Conservation (phyloP, 1,140 invertebrate genomes). For the Aphaenogaster ashmeadi region DNA sequence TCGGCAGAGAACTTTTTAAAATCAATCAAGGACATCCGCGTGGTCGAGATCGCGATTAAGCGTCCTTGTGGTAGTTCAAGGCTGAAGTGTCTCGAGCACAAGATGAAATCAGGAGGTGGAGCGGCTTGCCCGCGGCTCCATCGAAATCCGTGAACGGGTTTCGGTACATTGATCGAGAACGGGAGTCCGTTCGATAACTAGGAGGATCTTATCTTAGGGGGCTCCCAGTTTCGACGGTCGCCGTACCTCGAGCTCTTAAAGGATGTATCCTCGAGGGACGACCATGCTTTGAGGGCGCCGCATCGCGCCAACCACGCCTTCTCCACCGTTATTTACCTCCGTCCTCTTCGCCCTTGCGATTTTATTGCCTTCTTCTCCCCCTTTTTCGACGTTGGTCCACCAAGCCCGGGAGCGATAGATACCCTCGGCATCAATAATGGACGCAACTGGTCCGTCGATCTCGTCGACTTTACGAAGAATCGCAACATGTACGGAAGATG, state of each 20-base stretch:
- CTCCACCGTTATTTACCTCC: slow-evolving; percentile 82
- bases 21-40: slow-evolving; percentile 61
- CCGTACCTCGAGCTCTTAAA: slow-evolving; percentile 76
- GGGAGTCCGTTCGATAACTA: slow-evolving; percentile 84
- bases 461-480: slow-evolving; percentile 33
- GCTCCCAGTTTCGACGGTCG: slow-evolving; percentile 82
- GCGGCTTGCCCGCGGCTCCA: slow-evolving; percentile 52
- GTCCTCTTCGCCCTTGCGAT: slow-evolving; percentile 79
- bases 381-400: slow-evolving; percentile 72
- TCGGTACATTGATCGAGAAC: slow-evolving; percentile 76
- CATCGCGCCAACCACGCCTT: slow-evolving; percentile 83
- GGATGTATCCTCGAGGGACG: slow-evolving; percentile 77
- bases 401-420: slow-evolving; percentile 83
- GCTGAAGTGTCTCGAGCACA: slow-evolving; percentile 64
- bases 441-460: slow-evolving; percentile 66
- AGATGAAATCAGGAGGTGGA: slow-evolving; percentile 63
- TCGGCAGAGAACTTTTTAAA: slow-evolving; percentile 49
- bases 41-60: slow-evolving; percentile 52
- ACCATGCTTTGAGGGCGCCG: slow-evolving; percentile 81
- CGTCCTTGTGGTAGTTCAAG: slow-evolving; percentile 73
- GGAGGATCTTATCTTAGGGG: slow-evolving; percentile 82
- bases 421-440: slow-evolving; percentile 77
- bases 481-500: slow-evolving; percentile 1
- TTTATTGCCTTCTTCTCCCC: slow-evolving; percentile 77
- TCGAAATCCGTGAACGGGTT: slow-evolving; percentile 70